phyloP scores from a whole-genome alignment of 2,113 vertebrate species.

The Cacatua alba region DNA sequence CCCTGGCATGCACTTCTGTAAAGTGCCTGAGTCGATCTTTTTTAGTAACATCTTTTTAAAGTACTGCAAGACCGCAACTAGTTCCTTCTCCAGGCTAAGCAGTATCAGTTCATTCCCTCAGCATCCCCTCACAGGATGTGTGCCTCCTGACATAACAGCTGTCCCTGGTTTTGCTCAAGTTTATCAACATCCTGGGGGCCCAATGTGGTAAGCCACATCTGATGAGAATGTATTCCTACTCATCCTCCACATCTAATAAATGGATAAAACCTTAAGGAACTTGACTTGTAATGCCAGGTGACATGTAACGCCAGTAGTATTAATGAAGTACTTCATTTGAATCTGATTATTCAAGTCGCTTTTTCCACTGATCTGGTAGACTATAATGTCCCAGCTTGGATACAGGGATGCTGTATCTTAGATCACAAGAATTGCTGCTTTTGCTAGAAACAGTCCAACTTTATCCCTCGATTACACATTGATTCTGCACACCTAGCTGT shows the following conservation, averaged over 20 bases:
- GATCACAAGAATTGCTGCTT: not conserved
- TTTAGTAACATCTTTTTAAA: not conserved
- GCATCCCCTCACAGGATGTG: not conserved
- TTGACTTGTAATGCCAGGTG: not conserved
- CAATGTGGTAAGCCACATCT: not conserved
- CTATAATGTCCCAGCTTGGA: not conserved
- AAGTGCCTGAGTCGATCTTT: not conserved
- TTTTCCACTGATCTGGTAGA: not conserved
- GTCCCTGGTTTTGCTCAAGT: not conserved
- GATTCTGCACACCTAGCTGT: not conserved
- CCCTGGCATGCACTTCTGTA: not conserved
- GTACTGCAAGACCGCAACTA: not conserved
- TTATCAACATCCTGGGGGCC: not conserved
- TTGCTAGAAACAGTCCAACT: not conserved
- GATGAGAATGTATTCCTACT: not conserved
- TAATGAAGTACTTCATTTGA: not conserved
- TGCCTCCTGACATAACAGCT: not conserved
- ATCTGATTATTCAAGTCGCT: not conserved
- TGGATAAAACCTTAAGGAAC: not conserved
- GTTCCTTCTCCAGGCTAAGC: not conserved
- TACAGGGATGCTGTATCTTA: not conserved
- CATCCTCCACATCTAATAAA: not conserved
- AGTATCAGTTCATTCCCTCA: not conserved
- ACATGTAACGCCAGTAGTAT: not conserved
- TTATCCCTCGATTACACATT: not conserved